Conservation (phyloP, 2,888 invertebrate species). For the Adela reaumurella region DNA sequence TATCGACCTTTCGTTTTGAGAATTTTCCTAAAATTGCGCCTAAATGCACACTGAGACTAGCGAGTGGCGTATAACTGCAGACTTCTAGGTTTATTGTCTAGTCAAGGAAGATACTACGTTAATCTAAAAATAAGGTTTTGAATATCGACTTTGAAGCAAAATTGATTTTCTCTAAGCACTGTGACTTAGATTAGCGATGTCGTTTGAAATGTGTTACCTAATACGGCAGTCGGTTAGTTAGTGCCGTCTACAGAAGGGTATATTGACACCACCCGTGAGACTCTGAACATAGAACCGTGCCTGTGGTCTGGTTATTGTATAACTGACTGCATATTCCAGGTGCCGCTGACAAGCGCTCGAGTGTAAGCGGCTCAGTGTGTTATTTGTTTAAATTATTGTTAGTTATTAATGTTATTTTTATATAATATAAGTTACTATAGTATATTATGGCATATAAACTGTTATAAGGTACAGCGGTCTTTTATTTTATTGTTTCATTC, state of each 20-base stretch:
- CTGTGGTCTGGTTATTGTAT: no score
- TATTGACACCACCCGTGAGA: no score
- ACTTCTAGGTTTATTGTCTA: background rate
- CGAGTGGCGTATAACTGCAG: background rate
- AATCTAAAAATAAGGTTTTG: background rate
- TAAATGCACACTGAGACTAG: no score
- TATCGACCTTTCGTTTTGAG: no score
- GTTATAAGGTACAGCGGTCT: background rate
- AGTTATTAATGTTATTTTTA: background rate
- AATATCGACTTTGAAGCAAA: background rate
- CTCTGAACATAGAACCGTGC: no score
- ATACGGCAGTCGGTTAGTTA: no score
- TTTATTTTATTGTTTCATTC: background rate
- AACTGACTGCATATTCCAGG: background rate
- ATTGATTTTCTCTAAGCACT: background rate
- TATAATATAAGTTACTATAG: background rate
- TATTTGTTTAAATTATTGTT: background rate
- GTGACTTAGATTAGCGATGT: background rate
- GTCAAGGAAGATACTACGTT: background rate
- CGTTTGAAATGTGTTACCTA: no score
- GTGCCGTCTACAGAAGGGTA: no score
- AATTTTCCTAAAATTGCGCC: no score
- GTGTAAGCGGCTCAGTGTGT: background rate
- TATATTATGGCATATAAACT: background rate
- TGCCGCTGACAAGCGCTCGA: background rate